Conservation (phyloP, 2,888 invertebrate genomes). For the Zelleria hepariella region DNA sequence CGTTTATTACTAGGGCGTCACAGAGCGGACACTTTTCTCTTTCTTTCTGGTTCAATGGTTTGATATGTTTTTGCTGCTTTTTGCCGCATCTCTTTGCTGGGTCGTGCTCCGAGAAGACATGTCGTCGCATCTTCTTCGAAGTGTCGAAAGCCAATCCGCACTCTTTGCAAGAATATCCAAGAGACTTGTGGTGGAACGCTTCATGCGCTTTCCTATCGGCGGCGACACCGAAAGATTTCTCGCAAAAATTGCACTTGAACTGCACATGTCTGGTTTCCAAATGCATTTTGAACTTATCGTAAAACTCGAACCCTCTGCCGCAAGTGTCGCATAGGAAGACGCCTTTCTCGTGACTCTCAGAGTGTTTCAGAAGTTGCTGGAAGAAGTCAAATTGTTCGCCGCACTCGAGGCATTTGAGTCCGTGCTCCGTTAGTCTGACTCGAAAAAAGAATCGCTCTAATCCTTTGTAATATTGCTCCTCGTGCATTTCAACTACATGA, state of each 20-base stretch:
- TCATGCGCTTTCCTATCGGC: background rate
- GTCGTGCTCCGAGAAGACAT: background rate
- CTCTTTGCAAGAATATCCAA: background rate
- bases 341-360: constrained; percentile 6
- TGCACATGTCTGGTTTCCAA: constrained; percentile 3
- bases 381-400: constrained; percentile 10
- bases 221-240: constrained; percentile 7
- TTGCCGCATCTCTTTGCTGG: background rate
- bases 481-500: background rate
- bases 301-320: background rate
- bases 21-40: constrained; percentile 60
- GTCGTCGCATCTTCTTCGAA: background rate
- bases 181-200: background rate
- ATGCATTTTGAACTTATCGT: background rate
- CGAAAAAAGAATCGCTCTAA: constrained; percentile 8
- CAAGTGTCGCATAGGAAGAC: constrained; percentile 1
- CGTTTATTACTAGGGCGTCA: constrained; percentile 54
- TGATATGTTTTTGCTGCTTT: constrained; percentile 58
- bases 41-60: constrained; percentile 66
- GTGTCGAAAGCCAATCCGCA: background rate
- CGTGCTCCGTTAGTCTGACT: constrained; percentile 11
- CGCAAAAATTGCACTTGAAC: constrained; percentile 12
- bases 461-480: background rate
- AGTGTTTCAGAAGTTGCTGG: constrained; percentile 10
- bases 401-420: constrained; percentile 11